Evolutionary conservation across 2,797 vertebrate species (phyloP).

Genomic region (Tamandua tetradactyla): DNA sequence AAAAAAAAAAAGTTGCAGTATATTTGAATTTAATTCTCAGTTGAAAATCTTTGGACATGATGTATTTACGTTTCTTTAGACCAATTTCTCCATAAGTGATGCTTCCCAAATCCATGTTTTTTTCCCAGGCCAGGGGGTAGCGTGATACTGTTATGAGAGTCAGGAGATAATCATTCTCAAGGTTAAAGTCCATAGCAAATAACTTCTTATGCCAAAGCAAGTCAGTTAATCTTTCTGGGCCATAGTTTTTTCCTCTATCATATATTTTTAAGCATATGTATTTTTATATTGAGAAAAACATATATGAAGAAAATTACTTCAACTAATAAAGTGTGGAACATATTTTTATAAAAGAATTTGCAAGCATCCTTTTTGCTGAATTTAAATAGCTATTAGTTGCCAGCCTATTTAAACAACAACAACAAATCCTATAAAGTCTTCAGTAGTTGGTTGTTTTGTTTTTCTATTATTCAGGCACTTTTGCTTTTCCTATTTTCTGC

Average conservation of each 20-base stretch:
- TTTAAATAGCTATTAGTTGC: constrained; percentile 21
- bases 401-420: constrained; percentile 46
- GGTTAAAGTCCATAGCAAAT: constrained; percentile 19
- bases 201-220: constrained; percentile 20
- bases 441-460: neutral
- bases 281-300: constrained; percentile 40
- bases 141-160: neutral
- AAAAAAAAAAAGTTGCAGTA: neutral
- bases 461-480: constrained; percentile 39
- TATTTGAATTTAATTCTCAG: constrained; percentile 47
- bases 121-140: neutral
- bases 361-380: constrained; percentile 28
- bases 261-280: constrained; percentile 35
- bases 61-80: constrained; percentile 44
- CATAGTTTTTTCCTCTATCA: neutral
- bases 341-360: constrained; percentile 37
- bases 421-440: neutral
- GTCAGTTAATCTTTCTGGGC: constrained; percentile 46
- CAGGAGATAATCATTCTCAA: neutral
- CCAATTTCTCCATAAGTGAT: constrained; percentile 22
- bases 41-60: constrained; percentile 13
- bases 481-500: constrained; percentile 37
- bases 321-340: neutral
- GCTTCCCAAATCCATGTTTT: neutral
- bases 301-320: neutral